phyloP scores from a whole-genome alignment of 1,140 invertebrate genomes.

The Drusus annulatus region DNA sequence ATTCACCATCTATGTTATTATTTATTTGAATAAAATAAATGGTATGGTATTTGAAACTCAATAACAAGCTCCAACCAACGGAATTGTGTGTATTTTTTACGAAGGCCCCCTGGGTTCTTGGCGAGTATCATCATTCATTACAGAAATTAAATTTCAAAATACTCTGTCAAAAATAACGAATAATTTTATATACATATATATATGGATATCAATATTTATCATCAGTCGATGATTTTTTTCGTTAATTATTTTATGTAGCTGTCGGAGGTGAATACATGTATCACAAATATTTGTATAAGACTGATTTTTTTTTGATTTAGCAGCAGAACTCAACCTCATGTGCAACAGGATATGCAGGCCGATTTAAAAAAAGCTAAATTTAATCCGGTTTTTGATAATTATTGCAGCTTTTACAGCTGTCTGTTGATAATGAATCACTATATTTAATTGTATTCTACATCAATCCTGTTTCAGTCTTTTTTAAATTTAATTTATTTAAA shows the following conservation, averaged over 20 bases:
- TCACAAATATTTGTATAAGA: neutral
- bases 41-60: conserved; percentile 13
- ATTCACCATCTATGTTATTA: neutral
- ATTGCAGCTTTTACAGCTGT: too few relatives aligned
- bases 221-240: neutral
- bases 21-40: conserved; percentile 10
- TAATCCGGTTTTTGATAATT: too few relatives aligned
- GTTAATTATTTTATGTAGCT: neutral
- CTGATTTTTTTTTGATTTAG: conserved; percentile 4
- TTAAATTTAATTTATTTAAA: too few relatives aligned
- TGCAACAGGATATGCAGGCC: neutral
- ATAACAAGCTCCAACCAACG: neutral
- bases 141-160: neutral
- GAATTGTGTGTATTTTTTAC: conserved; percentile 6
- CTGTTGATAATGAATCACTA: too few relatives aligned
- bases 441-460: too few relatives aligned
- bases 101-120: neutral
- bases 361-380: too few relatives aligned
- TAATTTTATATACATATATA: neutral
- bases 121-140: conserved; percentile 15
- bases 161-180: neutral
- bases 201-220: conserved; percentile 3
- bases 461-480: too few relatives aligned
- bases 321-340: neutral
- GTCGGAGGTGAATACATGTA: neutral